These are phyloP conservation scores for Mionectes olivaceus DNA, from an alignment of 2,797 vertebrate genomes.

Conservation along the genomic window DNA sequence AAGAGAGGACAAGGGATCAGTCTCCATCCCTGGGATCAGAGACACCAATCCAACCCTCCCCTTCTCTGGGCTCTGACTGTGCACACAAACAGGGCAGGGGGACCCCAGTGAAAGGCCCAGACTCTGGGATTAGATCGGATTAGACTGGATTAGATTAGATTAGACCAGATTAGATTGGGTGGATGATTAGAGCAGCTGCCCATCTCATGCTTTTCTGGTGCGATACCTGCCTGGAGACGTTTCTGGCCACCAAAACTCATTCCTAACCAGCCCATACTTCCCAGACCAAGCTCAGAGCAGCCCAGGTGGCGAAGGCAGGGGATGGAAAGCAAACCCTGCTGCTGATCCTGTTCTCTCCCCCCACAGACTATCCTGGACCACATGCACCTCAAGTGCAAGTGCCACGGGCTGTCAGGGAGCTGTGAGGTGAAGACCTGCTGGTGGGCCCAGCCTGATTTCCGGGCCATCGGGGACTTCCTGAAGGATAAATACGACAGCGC, in stretches of 20 bases:
- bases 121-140: background rate
- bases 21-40: background rate
- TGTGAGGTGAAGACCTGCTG: slow-evolving; percentile 99
- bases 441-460: slow-evolving; percentile 98
- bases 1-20: background rate
- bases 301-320: rapidly evolving
- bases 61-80: background rate
- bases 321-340: rapidly evolving
- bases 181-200: background rate
- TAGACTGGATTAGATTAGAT: background rate
- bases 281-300: background rate
- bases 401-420: slow-evolving; percentile 95
- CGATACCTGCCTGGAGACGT: rapidly evolving
- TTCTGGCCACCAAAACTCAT: background rate
- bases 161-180: background rate
- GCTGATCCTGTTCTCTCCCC: background rate
- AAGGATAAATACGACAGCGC: slow-evolving; percentile 99
- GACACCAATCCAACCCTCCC: background rate
- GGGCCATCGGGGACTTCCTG: slow-evolving; percentile 93
- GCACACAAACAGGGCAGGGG: background rate
- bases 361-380: slow-evolving; percentile 94
- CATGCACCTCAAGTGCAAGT: slow-evolving; percentile 98
- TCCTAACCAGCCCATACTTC: background rate
- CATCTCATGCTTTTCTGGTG: background rate
- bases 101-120: background rate